Evolutionary conservation across 1,140 invertebrate species (phyloP).

Genomic region (Lineus longissimus): DNA sequence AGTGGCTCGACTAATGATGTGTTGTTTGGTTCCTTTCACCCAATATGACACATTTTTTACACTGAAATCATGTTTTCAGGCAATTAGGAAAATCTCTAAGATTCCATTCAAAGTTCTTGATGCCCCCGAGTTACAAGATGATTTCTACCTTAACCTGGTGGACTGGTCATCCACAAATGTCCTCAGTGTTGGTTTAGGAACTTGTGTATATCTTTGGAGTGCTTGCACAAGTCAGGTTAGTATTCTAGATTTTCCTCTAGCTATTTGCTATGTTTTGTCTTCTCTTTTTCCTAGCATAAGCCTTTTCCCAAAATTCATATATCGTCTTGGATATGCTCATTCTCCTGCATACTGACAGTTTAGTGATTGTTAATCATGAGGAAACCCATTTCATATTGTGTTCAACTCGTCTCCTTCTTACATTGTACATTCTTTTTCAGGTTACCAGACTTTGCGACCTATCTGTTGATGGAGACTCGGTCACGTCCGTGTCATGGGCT

Average conservation of each 20-base stretch:
- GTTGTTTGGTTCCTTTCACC: no score
- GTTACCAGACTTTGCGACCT: slow-evolving; percentile 95
- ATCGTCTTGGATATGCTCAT: not conserved
- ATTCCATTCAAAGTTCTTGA: slow-evolving; percentile 98
- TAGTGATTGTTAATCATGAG: no score
- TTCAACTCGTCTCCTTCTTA: no score
- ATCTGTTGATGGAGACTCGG: slow-evolving; percentile 85
- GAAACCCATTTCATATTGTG: no score
- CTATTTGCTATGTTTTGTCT: no score
- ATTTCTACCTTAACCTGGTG: slow-evolving; percentile 98
- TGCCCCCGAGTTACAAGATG: slow-evolving; percentile 97
- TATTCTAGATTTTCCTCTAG: not conserved
- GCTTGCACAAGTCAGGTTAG: slow-evolving; percentile 90
- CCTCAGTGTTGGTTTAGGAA: slow-evolving; percentile 94
- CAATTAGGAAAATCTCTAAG: slow-evolving; percentile 89
- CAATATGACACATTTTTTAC: no score
- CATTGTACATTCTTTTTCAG: slow-evolving; percentile 27
- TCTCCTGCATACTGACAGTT: not conserved
- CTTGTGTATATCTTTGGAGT: slow-evolving; percentile 98
- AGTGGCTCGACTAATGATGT: no score
- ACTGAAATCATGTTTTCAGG: slow-evolving; percentile 34
- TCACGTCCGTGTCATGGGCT: slow-evolving; percentile 99
- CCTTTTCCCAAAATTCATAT: no score
- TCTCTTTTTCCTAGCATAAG: no score
- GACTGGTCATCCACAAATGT: slow-evolving; percentile 99